These are phyloP conservation scores for Dendrocincla tyrannina DNA, from an alignment of 2,797 vertebrate species.

Conservation along the genomic window DNA sequence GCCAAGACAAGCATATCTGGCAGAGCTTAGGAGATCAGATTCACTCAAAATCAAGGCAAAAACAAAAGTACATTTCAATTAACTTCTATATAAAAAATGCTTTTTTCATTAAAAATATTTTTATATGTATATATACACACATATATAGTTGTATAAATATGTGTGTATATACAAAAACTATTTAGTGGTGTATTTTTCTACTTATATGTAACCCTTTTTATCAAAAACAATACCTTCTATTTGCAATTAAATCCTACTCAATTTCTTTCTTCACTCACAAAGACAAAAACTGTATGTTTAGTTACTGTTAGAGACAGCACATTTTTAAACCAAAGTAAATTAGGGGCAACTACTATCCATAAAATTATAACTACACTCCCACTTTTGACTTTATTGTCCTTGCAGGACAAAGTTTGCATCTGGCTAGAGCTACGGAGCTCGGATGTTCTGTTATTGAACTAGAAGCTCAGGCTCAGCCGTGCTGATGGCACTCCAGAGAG, in stretches of 20 bases:
- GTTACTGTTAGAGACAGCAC: fast-evolving
- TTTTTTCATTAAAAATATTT: not conserved
- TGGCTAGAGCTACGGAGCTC: fast-evolving
- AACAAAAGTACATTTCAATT: not conserved
- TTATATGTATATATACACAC: fast-evolving
- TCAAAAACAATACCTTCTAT: not conserved
- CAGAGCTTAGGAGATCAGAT: not conserved
- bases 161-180: not conserved
- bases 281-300: not conserved
- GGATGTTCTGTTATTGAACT: fast-evolving
- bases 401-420: not conserved
- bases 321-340: not conserved
- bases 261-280: not conserved
- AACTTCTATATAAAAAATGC: not conserved
- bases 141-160: not conserved
- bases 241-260: not conserved
- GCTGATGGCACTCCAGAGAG: not conserved
- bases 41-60: not conserved
- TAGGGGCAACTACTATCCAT: not conserved
- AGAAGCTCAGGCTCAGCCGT: too few species aligned
- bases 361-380: not conserved
- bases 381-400: not conserved
- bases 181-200: not conserved
- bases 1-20: not conserved
- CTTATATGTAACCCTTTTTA: not conserved